These are phyloP conservation scores for Leiothrix lutea DNA, from an alignment of 2,113 vertebrate genomes.

Conservation along the genomic window DNA sequence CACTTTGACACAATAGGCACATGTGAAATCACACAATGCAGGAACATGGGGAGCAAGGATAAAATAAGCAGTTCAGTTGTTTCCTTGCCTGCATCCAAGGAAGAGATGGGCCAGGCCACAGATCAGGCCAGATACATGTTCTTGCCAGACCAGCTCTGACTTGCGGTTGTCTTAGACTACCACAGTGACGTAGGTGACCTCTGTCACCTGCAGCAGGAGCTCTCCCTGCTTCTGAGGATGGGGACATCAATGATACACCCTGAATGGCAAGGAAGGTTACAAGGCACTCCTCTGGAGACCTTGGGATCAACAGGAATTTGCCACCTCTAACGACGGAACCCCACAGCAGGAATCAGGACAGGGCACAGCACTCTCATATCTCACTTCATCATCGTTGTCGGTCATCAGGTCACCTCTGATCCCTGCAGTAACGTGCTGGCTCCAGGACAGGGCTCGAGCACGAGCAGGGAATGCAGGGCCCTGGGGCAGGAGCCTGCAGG, in stretches of 20 bases:
- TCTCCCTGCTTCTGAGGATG: background rate
- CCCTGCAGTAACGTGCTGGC: accelerated
- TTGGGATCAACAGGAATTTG: background rate
- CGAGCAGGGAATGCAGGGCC: background rate
- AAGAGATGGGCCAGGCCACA: background rate
- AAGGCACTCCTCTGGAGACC: background rate
- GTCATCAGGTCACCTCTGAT: background rate
- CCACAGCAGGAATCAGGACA: background rate
- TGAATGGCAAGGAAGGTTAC: background rate
- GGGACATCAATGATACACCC: accelerated
- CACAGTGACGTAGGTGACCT: background rate
- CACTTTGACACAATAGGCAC: constrained; percentile 17
- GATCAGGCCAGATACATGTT: background rate
- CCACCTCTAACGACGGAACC: accelerated
- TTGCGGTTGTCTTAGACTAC: background rate
- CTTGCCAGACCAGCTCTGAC: background rate
- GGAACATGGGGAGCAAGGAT: background rate
- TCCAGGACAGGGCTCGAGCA: background rate
- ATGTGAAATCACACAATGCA: accelerated
- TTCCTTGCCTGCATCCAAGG: background rate
- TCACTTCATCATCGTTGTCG: accelerated
- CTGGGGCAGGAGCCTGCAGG: background rate
- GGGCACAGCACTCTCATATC: background rate
- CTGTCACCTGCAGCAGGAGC: background rate
- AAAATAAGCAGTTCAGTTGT: background rate